Conservation (phyloP, 2,797 vertebrate genomes). For the Gymnothorax javanicus region DNA sequence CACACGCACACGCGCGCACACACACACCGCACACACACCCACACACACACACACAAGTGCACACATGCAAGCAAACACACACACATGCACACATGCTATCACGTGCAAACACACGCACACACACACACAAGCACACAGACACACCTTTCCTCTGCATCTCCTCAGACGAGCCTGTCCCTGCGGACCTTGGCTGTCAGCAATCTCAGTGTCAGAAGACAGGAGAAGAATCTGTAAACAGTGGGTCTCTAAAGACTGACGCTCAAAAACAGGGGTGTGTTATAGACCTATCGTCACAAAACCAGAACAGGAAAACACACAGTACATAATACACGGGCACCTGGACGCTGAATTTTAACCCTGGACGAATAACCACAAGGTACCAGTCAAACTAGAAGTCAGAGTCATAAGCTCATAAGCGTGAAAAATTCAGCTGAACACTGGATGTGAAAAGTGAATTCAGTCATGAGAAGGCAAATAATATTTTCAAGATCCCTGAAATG, state of each 20-base stretch:
- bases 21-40: no score
- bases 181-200: background rate
- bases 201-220: slow-evolving; percentile 16
- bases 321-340: background rate
- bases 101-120: background rate
- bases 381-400: background rate
- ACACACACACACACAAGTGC: no score
- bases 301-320: background rate
- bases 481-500: no score
- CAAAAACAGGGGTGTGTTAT: background rate
- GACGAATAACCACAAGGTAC: background rate
- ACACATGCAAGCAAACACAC: no score
- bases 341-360: background rate
- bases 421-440: no score
- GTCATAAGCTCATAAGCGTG: background rate
- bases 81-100: background rate
- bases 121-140: background rate
- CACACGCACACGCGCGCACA: no score
- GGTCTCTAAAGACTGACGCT: slow-evolving; percentile 22
- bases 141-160: background rate
- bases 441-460: no score
- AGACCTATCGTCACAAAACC: background rate
- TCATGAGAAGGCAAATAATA: no score
- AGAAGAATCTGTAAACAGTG: slow-evolving; percentile 38
- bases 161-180: background rate